These are phyloP conservation scores for Pseudomyrmex pallidus DNA, from an alignment of 1,140 invertebrate genomes.

Conservation along the genomic window DNA sequence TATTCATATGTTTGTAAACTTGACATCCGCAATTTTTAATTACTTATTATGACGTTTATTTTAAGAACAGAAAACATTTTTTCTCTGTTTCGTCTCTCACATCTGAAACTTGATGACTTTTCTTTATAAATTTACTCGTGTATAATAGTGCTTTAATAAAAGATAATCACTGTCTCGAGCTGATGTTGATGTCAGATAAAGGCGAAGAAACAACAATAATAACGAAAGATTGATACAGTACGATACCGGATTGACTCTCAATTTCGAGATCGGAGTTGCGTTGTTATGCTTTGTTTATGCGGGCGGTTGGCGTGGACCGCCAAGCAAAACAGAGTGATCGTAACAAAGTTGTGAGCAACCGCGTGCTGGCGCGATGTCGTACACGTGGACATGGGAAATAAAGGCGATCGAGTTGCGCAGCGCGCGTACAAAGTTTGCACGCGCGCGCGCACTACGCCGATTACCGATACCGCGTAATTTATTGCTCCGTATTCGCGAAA, in stretches of 20 bases:
- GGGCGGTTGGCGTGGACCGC: background rate
- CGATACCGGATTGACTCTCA: background rate
- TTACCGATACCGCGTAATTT: constrained; percentile 84
- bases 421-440: constrained; percentile 68
- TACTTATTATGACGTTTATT: too few species aligned
- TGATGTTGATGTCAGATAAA: background rate
- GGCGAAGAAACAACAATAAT: constrained; percentile 1
- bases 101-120: background rate
- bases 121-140: background rate
- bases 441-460: constrained; percentile 74
- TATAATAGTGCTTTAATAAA: background rate
- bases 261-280: constrained; percentile 12
- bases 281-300: constrained; percentile 43
- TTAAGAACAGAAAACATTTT: too few species aligned
- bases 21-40: background rate
- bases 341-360: constrained; percentile 53
- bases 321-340: constrained; percentile 29
- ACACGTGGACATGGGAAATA: constrained; percentile 67
- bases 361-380: constrained; percentile 9
- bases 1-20: too few species aligned
- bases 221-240: constrained; percentile 22
- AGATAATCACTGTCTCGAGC: background rate
- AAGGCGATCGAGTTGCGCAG: constrained; percentile 31
- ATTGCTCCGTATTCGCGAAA: constrained; percentile 82
- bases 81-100: background rate